Base-by-base conservation (phyloP, 2,113 vertebrate genomes). In the Triplophysa siluroides region DNA sequence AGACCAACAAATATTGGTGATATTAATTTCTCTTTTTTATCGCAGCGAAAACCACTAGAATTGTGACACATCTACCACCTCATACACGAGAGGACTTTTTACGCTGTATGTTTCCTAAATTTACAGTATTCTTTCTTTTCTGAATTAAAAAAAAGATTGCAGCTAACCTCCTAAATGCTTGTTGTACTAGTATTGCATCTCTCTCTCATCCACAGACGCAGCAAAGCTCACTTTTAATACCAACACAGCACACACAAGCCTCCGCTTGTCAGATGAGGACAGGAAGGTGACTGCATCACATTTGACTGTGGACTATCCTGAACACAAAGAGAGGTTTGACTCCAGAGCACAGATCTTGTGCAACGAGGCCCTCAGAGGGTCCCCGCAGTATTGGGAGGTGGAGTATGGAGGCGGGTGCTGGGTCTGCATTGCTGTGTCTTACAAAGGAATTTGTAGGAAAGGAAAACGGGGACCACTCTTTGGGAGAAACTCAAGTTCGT, bases 351-450 rank as follows among this genome's bases (percentile, higher is more conserved):
- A 86, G 50, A 78, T 86, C 45, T 78, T 86, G 24, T 84, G 85
- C 24, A 81, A 66, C 1, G 75, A 84, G 68, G 58, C 11, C 19
- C 78, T 86, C 18, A 62, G 23, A 38, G 83, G 69, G 4, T 29
- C 47, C 52, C 45, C 78, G 2, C 76, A 69, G 16, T 86, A 86
- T 50, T 86, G 85, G 83, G 85, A 86, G 63, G 81, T 81, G 1
- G 78, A 86, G 76, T 73, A 66, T 38, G 43, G 66, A 6, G 83
- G 78, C 2, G 65, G 6, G 13, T 16, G 16, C n/a, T 81, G 83
- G 83, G 63, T 85, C 41, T 80, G 82, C 29, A 62, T 85, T 16
- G 83, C 81, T 3, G 81, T 86, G 24, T 75, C 81, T 4, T 86
- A 83, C 61, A 63, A 41, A 64, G 43, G 66, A 21, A 77, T 83